Conservation (phyloP, 2,113 vertebrate genomes). For the Neogale vison region DNA sequence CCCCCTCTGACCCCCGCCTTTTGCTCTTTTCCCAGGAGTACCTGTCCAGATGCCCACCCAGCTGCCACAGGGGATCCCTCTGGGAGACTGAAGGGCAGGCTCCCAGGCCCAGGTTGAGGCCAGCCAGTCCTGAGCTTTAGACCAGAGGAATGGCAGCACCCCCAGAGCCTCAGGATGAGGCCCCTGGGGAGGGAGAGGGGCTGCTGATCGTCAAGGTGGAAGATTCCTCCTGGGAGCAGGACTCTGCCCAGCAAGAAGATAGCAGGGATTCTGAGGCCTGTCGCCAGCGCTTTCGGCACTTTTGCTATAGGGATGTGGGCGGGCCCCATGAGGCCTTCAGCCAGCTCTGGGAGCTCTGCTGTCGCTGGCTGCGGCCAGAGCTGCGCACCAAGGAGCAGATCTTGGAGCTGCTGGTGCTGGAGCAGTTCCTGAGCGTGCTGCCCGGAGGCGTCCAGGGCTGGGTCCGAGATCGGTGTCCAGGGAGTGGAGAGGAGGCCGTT, state of each 20-base stretch:
- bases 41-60: slow-evolving; percentile 41
- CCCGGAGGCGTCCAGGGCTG: slow-evolving; percentile 43
- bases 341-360: slow-evolving; percentile 81
- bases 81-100: slow-evolving; percentile 43
- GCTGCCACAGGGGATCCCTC: background rate
- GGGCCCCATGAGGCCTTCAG: slow-evolving; percentile 80
- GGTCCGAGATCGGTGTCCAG: slow-evolving; percentile 58
- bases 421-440: slow-evolving; percentile 78
- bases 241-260: slow-evolving; percentile 54
- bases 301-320: slow-evolving; percentile 58
- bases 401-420: slow-evolving; percentile 78
- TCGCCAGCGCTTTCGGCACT: slow-evolving; percentile 76
- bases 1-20: background rate
- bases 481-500: slow-evolving; percentile 75
- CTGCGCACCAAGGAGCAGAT: slow-evolving; percentile 80
- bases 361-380: slow-evolving; percentile 77
- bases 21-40: slow-evolving; percentile 59
- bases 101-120: background rate
- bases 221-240: slow-evolving; percentile 77
- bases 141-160: slow-evolving; percentile 48
- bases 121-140: slow-evolving; percentile 30
- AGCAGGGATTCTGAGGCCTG: slow-evolving; percentile 55
- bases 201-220: slow-evolving; percentile 75
- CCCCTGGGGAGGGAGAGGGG: slow-evolving; percentile 58
- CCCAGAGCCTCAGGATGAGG: slow-evolving; percentile 27